phyloP scores from a whole-genome alignment of 2,113 vertebrate species.

The Salminus brasiliensis region DNA sequence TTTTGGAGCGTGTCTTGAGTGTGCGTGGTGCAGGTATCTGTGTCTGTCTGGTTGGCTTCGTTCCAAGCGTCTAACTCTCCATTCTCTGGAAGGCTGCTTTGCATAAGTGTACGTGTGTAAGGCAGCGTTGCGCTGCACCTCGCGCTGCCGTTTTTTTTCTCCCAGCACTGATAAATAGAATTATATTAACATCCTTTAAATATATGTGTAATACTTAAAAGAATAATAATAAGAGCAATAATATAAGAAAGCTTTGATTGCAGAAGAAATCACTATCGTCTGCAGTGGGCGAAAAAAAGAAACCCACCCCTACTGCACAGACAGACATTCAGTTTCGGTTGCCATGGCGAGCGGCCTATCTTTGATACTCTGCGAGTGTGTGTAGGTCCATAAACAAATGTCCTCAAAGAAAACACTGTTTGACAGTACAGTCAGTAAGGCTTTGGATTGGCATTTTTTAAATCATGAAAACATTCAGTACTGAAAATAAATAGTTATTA shows the following conservation, averaged over 20 bases:
- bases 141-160: slow-evolving; percentile 40
- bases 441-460: slow-evolving; percentile 75
- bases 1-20: not conserved
- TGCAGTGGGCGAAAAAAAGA: not conserved
- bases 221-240: slow-evolving; percentile 34
- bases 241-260: slow-evolving; percentile 51
- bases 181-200: slow-evolving; percentile 55
- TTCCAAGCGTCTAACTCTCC: slow-evolving; percentile 32
- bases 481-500: slow-evolving; percentile 73
- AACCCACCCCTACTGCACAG: slow-evolving; percentile 20
- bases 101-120: slow-evolving; percentile 40
- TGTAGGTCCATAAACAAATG: slow-evolving; percentile 69
- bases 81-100: slow-evolving; percentile 35
- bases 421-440: slow-evolving; percentile 81
- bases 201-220: slow-evolving; percentile 52
- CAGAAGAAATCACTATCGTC: slow-evolving; percentile 24
- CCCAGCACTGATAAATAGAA: slow-evolving; percentile 52
- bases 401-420: slow-evolving; percentile 65
- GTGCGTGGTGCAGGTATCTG: not conserved
- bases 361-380: slow-evolving; percentile 54
- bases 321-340: slow-evolving; percentile 54
- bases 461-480: slow-evolving; percentile 79
- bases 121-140: not conserved
- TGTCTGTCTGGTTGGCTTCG: slow-evolving; percentile 39
- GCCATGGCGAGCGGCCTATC: slow-evolving; percentile 44